Conservation (phyloP, 2,113 vertebrate genomes). For the Sakesphorus luctuosus region DNA sequence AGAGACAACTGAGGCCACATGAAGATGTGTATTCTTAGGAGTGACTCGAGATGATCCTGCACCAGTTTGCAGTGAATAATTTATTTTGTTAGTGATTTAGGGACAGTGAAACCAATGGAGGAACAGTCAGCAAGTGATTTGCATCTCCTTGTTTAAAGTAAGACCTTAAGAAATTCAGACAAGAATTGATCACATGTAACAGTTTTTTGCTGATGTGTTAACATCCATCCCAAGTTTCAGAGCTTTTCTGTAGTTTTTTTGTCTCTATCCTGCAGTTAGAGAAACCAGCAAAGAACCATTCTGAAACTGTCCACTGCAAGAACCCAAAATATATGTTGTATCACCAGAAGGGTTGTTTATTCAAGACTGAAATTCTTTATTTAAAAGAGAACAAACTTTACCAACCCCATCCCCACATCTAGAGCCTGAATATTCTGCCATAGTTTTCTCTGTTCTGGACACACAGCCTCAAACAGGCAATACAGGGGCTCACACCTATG, state of each 20-base stretch:
- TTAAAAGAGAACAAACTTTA: background rate
- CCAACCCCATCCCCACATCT: background rate
- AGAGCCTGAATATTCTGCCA: background rate
- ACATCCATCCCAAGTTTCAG: background rate
- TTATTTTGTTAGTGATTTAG: background rate
- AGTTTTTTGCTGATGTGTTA: accelerated
- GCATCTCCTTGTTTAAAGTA: background rate
- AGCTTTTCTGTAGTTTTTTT: background rate
- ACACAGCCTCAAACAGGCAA: background rate
- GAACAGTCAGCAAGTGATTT: background rate
- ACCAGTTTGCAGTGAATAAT: background rate
- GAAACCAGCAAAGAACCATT: background rate
- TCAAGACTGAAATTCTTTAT: background rate
- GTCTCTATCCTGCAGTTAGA: background rate
- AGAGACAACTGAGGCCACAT: background rate
- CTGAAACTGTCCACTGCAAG: background rate
- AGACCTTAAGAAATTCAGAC: background rate
- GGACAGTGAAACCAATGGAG: background rate
- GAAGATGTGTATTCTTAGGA: background rate
- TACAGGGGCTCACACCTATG: background rate
- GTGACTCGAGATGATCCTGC: background rate
- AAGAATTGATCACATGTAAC: background rate
- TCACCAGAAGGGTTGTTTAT: background rate
- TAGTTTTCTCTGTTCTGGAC: background rate
- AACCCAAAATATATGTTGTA: background rate